A percentile compares a stretch with the other conserved stretches of the same genome.
These are phyloP conservation scores for Puffinus mauretanicus DNA, from an alignment of 2,113 vertebrate genomes.

Conservation along the genomic window DNA sequence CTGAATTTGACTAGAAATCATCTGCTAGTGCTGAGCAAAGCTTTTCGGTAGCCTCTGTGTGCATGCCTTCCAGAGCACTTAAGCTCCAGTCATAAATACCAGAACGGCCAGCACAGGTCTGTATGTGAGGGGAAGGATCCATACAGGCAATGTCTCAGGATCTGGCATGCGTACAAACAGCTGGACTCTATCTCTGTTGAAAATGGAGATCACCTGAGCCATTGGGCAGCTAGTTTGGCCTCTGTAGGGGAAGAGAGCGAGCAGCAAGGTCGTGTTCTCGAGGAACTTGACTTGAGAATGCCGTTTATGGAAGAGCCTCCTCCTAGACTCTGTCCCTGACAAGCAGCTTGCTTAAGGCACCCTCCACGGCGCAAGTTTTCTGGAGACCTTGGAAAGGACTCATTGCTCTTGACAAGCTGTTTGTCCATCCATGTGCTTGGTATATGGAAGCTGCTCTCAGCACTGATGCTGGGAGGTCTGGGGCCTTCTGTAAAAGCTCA, in stretches of 20 bases:
- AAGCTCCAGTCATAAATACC: not conserved
- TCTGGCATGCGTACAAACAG: not conserved
- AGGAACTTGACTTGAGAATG: not conserved
- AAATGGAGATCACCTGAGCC: not conserved
- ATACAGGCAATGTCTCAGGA: fast-evolving
- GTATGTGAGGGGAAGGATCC: fast-evolving
- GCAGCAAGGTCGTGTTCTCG: not conserved
- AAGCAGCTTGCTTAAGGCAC: not conserved
- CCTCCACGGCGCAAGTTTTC: not conserved
- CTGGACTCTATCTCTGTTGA: not conserved
- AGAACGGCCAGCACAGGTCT: fast-evolving
- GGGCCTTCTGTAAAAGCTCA: not conserved
- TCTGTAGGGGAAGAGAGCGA: not conserved
- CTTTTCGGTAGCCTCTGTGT: too few relatives aligned
- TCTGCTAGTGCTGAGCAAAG: too few relatives aligned
- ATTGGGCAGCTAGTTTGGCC: not conserved
- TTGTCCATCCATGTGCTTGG: not conserved
- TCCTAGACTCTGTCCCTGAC: not conserved
- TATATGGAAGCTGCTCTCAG: not conserved
- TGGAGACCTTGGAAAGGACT: not conserved
- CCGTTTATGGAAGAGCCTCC: not conserved
- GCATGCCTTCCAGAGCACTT: too few relatives aligned
- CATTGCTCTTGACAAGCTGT: not conserved
- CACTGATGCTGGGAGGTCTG: not conserved
- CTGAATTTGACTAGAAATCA: too few relatives aligned